phyloP scores from a whole-genome alignment of 1,140 invertebrate species.

The Oncopeltus fasciatus region DNA sequence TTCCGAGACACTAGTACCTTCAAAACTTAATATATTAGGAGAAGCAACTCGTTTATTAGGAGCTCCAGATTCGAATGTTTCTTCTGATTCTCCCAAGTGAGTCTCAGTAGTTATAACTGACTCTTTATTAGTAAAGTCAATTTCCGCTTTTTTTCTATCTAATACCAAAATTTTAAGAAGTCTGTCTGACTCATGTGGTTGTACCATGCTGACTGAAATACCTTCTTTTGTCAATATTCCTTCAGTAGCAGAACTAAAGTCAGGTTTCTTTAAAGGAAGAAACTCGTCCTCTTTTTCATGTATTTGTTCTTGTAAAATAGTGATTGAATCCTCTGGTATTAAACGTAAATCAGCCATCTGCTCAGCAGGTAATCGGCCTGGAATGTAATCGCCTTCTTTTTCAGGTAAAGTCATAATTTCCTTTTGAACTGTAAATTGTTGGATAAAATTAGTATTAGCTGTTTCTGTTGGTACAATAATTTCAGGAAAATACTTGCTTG shows the following conservation, averaged over 20 bases:
- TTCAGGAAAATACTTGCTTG: constrained; percentile 61
- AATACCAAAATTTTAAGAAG: constrained; percentile 33
- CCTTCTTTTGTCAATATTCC: constrained; percentile 43
- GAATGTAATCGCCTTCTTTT: constrained; percentile 43
- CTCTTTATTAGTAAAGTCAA: constrained; percentile 41
- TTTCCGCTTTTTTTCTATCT: constrained; percentile 35
- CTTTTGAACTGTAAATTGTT: constrained; percentile 43
- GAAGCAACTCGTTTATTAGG: constrained; percentile 35
- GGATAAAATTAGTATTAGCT: constrained; percentile 44
- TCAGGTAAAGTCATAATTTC: constrained; percentile 46
- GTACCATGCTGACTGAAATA: constrained; percentile 39
- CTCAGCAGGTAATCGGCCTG: constrained; percentile 35
- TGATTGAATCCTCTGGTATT: constrained; percentile 42
- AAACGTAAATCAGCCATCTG: constrained; percentile 45
- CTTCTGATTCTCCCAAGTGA: constrained; percentile 42
- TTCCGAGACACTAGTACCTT: constrained; percentile 37
- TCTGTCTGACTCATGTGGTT: constrained; percentile 42
- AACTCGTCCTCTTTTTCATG: constrained; percentile 47
- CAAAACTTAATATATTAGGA: constrained; percentile 35
- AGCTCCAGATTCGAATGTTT: constrained; percentile 31
- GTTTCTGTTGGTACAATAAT: constrained; percentile 62
- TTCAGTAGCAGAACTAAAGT: constrained; percentile 34
- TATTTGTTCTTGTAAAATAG: constrained; percentile 40
- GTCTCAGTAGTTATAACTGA: constrained; percentile 42
- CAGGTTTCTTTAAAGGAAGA: constrained; percentile 31